Base-by-base conservation (phyloP, 2,797 vertebrate genomes). In the Streptopelia turtur region DNA sequence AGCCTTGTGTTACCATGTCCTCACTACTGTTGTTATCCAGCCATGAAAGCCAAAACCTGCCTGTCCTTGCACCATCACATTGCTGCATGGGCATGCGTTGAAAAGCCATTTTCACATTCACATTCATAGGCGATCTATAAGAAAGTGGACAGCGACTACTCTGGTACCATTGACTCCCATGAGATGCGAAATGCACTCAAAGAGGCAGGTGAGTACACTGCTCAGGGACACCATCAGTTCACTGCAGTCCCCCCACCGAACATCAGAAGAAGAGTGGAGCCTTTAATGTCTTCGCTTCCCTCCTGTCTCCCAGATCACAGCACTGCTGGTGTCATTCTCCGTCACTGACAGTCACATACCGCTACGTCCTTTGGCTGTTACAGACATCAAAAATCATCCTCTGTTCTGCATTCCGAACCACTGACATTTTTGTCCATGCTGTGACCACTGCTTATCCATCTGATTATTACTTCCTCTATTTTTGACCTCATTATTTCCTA, bases 151-250 rank as follows among this genome's bases (percentile, higher is more conserved):
- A 16, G 18, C 0, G 98, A 98, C 69, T 97, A 94, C 82, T 98
- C 97, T 0, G 98, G 98, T 22, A 98, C 98, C 24, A 99, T 99
- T 2, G 98, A 98, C 89, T 98, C 98, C 6, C 97, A 98, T 0
- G 98, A 99, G 97, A 98, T 99, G 98, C 96, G 96, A 41, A 96
- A 98, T 6, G 98, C 98, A 68, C 97, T 99, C 59, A 98, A 97
- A 80, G 98, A 98, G 41, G 98, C 98, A 93, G 99, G 99, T 99
- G 71, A 94, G 95, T 37, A 2, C 3, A 4, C 16, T 31, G 21
- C 20, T 56, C 0, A 0, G 17, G 21, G 31, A 27, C 17, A 5
- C 16, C 1, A 1, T 2, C 0, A 0, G 5, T 16, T 41, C 20
- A 8, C 31, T 13, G 31, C 20, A 5, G 17, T 49, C 18, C 18